Conservation (phyloP, 2,113 vertebrate species). For the Reinhardtius hippoglossoides region DNA sequence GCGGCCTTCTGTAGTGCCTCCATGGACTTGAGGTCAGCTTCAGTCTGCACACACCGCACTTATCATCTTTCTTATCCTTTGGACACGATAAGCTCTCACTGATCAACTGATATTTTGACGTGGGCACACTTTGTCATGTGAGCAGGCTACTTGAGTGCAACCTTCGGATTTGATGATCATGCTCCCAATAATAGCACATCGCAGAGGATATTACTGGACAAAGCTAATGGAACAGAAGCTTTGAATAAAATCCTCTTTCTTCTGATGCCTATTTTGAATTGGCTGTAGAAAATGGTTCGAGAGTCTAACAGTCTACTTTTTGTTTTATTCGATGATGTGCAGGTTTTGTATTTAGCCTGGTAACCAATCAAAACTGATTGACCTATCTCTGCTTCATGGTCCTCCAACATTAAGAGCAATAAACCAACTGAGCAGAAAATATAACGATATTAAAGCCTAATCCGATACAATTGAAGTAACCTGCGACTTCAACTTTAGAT, state of each 20-base stretch:
- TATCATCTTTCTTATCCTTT: constrained; percentile 21
- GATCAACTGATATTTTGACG: constrained; percentile 30
- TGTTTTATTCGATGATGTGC: background rate
- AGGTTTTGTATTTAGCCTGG: background rate
- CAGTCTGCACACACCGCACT: constrained; percentile 9
- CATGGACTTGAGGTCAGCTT: constrained; percentile 17
- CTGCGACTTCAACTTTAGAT: no score
- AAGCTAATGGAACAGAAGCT: background rate
- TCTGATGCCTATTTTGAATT: background rate
- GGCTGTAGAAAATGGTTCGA: background rate
- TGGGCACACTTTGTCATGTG: background rate
- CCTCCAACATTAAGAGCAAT: background rate
- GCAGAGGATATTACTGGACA: background rate
- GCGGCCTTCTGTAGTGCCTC: constrained; percentile 20
- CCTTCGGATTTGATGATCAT: constrained; percentile 18
- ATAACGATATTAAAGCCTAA: no score
- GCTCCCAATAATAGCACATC: background rate
- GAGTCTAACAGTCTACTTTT: background rate
- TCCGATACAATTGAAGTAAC: no score
- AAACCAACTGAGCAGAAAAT: background rate
- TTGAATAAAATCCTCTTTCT: background rate
- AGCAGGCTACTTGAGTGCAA: constrained; percentile 11
- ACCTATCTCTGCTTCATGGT: background rate
- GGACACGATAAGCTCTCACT: constrained; percentile 9
- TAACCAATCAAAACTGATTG: no score